These are phyloP conservation scores for Tortricodes alternella DNA, from an alignment of 2,888 invertebrate species.

Conservation along the genomic window DNA sequence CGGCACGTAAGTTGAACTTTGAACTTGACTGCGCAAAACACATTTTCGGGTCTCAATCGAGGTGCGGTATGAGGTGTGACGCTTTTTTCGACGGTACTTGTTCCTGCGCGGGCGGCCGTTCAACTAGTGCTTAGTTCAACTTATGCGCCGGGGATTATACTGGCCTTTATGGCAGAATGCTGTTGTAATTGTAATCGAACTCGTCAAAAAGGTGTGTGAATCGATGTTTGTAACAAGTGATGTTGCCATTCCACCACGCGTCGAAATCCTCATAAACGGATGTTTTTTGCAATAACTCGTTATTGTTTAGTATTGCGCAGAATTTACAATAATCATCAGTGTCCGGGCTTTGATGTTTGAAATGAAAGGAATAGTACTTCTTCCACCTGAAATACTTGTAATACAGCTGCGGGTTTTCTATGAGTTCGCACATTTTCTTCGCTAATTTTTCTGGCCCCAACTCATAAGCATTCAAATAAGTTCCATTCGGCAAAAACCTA, in stretches of 20 bases:
- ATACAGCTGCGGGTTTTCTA: conserved; percentile 47
- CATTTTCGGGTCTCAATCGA: too few relatives aligned
- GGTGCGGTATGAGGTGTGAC: too few relatives aligned
- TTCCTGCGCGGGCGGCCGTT: too few relatives aligned
- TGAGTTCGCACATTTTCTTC: conserved; percentile 47
- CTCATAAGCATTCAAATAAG: conserved; percentile 55
- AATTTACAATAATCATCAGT: conserved; percentile 62
- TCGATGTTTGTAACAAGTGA: not conserved
- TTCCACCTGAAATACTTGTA: conserved; percentile 59
- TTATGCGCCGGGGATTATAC: too few relatives aligned
- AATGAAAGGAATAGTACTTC: conserved; percentile 53
- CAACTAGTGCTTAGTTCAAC: too few relatives aligned
- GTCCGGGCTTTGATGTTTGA: conserved; percentile 47
- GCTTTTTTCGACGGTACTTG: too few relatives aligned
- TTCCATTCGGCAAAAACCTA: conserved; percentile 54
- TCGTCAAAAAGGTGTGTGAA: not conserved
- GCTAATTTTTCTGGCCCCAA: conserved; percentile 52
- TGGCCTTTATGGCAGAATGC: not conserved
- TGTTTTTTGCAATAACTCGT: conserved; percentile 37
- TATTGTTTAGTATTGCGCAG: conserved; percentile 54
- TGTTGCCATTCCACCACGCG: conserved; percentile 29
- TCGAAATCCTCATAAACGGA: conserved; percentile 45
- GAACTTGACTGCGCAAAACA: too few relatives aligned
- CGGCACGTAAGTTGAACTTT: too few relatives aligned
- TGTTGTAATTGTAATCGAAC: not conserved